phyloP scores from a whole-genome alignment of 2,888 invertebrate species.

The Scaptomyza cyrtandrae region DNA sequence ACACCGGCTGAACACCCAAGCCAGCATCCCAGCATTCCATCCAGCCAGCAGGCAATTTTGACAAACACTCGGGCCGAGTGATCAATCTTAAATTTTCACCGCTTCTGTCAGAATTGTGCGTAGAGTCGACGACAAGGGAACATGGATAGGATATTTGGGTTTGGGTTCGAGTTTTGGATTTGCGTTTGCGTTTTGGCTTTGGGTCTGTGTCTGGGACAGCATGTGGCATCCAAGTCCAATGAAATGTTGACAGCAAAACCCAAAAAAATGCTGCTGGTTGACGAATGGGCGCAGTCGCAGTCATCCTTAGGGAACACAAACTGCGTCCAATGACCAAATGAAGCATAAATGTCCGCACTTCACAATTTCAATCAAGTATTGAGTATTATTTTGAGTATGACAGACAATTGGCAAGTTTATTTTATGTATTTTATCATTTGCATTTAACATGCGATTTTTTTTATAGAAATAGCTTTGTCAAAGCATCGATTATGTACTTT shows the following conservation, averaged over 20 bases:
- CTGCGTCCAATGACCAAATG: slow-evolving; percentile 61
- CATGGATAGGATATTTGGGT: slow-evolving; percentile 20
- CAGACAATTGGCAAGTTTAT: neutral
- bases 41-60: slow-evolving; percentile 54
- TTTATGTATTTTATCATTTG: neutral
- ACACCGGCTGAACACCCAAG: slow-evolving; percentile 5
- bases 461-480: too few relatives aligned
- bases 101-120: slow-evolving; percentile 83
- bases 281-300: slow-evolving; percentile 60
- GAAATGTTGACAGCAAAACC: slow-evolving; percentile 63
- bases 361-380: slow-evolving; percentile 37
- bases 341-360: slow-evolving; percentile 67
- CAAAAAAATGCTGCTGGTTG: slow-evolving; percentile 66
- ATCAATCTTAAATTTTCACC: slow-evolving; percentile 85
- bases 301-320: slow-evolving; percentile 48
- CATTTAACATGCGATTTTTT: too few relatives aligned
- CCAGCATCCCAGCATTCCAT: slow-evolving; percentile 46
- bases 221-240: slow-evolving; percentile 58
- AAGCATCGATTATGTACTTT: too few relatives aligned
- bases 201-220: slow-evolving; percentile 36
- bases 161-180: slow-evolving; percentile 8
- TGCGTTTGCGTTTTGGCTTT: slow-evolving; percentile 8
- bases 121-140: slow-evolving; percentile 67
- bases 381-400: neutral
- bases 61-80: slow-evolving; percentile 79